phyloP scores from a whole-genome alignment of 1,140 invertebrate genomes.

The Orussus abietinus region DNA sequence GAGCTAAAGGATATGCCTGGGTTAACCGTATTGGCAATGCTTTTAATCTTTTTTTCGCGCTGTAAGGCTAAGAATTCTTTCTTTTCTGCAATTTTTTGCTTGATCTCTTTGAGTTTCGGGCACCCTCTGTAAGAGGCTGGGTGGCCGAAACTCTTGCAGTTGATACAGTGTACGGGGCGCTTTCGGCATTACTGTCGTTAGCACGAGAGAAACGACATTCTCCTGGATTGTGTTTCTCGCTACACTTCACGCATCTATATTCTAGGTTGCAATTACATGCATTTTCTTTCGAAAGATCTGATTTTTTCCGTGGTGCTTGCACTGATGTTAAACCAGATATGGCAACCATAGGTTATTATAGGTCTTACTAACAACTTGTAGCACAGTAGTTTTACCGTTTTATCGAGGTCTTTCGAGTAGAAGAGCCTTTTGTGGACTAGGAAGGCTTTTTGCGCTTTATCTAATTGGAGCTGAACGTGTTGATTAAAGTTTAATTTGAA shows the following conservation, averaged over 20 bases:
- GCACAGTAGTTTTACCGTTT: conserved; percentile 17
- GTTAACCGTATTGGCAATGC: neutral
- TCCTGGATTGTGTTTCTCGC: neutral
- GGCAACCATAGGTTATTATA: conserved; percentile 13
- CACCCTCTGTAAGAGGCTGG: no score
- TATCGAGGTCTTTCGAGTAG: conserved; percentile 14
- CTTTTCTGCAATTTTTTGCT: no score
- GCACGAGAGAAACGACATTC: conserved; percentile 3
- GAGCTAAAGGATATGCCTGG: neutral
- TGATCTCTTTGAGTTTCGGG: neutral
- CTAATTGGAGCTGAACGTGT: conserved; percentile 10
- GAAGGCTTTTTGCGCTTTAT: conserved; percentile 18
- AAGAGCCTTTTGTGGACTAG: conserved; percentile 2
- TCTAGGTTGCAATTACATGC: conserved; percentile 3
- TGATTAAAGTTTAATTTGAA: conserved; percentile 2
- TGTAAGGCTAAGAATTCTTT: no score
- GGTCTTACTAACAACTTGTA: conserved; percentile 15
- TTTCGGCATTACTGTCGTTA: neutral
- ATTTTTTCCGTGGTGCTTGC: conserved; percentile 11
- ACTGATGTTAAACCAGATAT: conserved; percentile 17
- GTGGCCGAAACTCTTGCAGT: no score
- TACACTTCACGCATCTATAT: conserved; percentile 8
- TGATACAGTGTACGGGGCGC: no score
- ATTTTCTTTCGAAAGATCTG: conserved; percentile 10
- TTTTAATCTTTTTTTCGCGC: neutral